phyloP scores from a whole-genome alignment of 2,888 invertebrate species.

The Arge pagana region DNA sequence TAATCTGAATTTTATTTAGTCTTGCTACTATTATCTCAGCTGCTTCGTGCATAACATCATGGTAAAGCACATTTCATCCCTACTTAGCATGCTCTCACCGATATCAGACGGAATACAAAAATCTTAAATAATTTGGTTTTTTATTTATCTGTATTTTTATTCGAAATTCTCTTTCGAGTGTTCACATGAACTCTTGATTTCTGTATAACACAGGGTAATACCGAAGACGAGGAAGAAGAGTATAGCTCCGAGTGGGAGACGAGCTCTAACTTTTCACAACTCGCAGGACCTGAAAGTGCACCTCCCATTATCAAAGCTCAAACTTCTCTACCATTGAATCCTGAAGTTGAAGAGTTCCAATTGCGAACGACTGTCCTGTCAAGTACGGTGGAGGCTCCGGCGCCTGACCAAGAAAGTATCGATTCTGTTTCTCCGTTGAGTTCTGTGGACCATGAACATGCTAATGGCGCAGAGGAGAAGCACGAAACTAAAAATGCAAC shows the following conservation, averaged over 20 bases:
- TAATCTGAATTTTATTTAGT: too few relatives aligned
- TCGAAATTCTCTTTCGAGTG: too few relatives aligned
- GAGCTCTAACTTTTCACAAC: constrained; percentile 37
- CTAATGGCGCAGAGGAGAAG: background rate
- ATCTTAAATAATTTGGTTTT: too few relatives aligned
- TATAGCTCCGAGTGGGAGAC: constrained; percentile 49
- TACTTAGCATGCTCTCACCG: too few relatives aligned
- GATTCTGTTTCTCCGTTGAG: background rate
- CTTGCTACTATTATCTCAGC: too few relatives aligned
- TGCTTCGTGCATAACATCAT: too few relatives aligned
- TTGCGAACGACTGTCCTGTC: constrained; percentile 23
- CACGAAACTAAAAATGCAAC: background rate
- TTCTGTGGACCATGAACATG: too few relatives aligned
- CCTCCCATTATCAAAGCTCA: constrained; percentile 17
- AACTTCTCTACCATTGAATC: constrained; percentile 46
- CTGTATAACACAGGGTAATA: constrained; percentile 36
- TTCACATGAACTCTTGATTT: too few relatives aligned
- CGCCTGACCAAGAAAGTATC: background rate
- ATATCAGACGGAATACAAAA: too few relatives aligned
- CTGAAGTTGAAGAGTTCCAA: constrained; percentile 54
- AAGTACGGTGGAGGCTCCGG: background rate
- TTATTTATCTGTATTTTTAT: too few relatives aligned
- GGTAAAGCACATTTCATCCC: too few relatives aligned
- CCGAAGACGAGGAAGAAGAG: constrained; percentile 48
- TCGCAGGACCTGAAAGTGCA: constrained; percentile 39